Percentiles rank a stretch among this genome's conserved stretches.
Conservation (phyloP, 1,140 invertebrate genomes). For the Maconellicoccus hirsutus region DNA sequence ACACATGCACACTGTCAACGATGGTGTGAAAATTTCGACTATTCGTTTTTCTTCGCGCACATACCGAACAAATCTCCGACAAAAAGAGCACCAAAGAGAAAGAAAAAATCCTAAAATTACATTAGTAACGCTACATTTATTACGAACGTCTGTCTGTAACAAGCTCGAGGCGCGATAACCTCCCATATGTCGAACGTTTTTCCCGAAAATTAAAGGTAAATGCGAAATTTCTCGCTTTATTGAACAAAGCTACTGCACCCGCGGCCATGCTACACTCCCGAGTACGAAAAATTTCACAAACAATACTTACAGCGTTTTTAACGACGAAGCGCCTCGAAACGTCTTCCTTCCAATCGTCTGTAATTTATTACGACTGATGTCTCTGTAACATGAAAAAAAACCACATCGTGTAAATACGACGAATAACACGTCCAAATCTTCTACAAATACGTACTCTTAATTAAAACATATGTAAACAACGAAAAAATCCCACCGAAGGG, state of each 20-base stretch:
- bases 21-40: no score
- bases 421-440: no score
- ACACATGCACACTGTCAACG: no score
- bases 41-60: no score
- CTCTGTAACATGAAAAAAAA: constrained; percentile 48
- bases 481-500: no score
- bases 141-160: background rate
- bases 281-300: constrained; percentile 13
- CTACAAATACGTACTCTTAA: background rate
- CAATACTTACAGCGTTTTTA: constrained; percentile 61
- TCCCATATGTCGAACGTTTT: no score
- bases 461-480: background rate
- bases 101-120: background rate
- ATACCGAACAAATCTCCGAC: no score
- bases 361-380: constrained; percentile 85
- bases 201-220: background rate
- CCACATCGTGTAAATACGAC: background rate
- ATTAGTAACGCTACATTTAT: constrained; percentile 4
- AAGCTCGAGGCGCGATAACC: no score
- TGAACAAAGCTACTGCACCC: background rate
- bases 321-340: constrained; percentile 63
- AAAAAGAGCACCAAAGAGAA: background rate
- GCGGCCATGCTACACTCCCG: no score
- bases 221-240: constrained; percentile 23
- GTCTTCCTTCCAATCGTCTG: constrained; percentile 76